Evolutionary conservation across 2,113 vertebrate genomes (phyloP), one percentile per base, ranked within the genome.

Genomic region (Machaerirhynchus nigripectus): DNA sequence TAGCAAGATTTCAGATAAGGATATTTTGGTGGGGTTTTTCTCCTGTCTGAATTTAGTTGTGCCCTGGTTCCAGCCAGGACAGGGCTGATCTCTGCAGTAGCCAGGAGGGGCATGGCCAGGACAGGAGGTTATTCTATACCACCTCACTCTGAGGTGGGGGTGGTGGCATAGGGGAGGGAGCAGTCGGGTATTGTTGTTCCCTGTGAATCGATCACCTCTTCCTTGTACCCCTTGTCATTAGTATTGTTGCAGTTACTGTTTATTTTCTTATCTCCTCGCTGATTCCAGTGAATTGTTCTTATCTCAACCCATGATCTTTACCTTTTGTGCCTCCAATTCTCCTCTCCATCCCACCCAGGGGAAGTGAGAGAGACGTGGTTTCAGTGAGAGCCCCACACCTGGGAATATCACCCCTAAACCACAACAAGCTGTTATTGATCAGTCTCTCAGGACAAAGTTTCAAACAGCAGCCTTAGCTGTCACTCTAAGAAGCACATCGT

Each of bases 181-280:
- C 28, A 53, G 28, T 10, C 0, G 0, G 23, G 28, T 20, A 6
- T 11, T n/a, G 18, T 1, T 69, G 24, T 1, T 53, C 39, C 55
- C 23, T 5, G 19, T 7, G 40, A 55, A 61, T 30, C 4, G 1
- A 40, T 26, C 56, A 17, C 47, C 28, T 52, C 37, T 52, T 33
- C 47, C 39, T 24, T 21, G 30, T 26, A 63, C 24, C 49, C 20
- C 47, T 3, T 55, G 40, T 21, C 74, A 78, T 39, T 2, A 40
- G 24, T 5, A 26, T 39, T 55, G 40, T 5, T 40, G 65, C 56
- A 55, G 49, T 30, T 17, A n/a, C 40, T 63, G 65, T 8, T 79
- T 16, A 30, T 70, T 70, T 55, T 24, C n/a, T 61, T 11, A n/a
- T 39, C 30, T 15, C 55, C 27, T 46, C 31, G n/a, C 47, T 55